phyloP scores from a whole-genome alignment of 2,797 vertebrate species.

The Psittacula derbiana region DNA sequence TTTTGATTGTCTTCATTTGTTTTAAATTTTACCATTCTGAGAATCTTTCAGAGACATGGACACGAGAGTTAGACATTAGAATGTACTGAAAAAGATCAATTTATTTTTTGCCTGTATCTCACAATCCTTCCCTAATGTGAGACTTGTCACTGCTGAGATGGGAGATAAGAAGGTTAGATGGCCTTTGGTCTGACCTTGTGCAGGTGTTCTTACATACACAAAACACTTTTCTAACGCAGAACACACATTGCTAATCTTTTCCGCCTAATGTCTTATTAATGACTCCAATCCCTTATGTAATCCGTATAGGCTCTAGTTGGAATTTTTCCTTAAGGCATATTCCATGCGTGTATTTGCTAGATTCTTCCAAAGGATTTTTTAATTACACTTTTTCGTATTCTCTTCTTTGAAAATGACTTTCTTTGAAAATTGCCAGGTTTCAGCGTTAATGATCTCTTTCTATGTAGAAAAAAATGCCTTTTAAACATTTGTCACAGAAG shows the following conservation, averaged over 20 bases:
- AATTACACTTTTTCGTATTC: not conserved
- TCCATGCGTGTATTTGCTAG: not conserved
- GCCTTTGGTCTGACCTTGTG: not conserved
- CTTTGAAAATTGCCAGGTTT: not conserved
- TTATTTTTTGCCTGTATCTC: not conserved
- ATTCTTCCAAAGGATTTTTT: not conserved
- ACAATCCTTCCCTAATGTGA: not conserved
- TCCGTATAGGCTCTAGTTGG: not conserved
- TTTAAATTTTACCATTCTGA: not conserved
- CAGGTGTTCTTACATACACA: not conserved
- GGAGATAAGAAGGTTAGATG: not conserved
- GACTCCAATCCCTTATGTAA: not conserved
- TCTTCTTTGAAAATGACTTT: not conserved
- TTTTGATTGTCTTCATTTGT: not conserved
- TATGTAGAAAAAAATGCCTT: not conserved
- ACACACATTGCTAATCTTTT: not conserved
- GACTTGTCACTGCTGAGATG: not conserved
- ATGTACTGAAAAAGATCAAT: rapidly evolving
- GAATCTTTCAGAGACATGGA: not conserved
- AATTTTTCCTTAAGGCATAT: not conserved
- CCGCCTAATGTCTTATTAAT: not conserved
- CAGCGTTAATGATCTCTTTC: not conserved
- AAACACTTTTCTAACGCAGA: not conserved
- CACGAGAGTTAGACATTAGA: not conserved
- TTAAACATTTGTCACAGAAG: not conserved